phyloP scores from a whole-genome alignment of 2,797 vertebrate genomes.

The Poecilia velifera region DNA sequence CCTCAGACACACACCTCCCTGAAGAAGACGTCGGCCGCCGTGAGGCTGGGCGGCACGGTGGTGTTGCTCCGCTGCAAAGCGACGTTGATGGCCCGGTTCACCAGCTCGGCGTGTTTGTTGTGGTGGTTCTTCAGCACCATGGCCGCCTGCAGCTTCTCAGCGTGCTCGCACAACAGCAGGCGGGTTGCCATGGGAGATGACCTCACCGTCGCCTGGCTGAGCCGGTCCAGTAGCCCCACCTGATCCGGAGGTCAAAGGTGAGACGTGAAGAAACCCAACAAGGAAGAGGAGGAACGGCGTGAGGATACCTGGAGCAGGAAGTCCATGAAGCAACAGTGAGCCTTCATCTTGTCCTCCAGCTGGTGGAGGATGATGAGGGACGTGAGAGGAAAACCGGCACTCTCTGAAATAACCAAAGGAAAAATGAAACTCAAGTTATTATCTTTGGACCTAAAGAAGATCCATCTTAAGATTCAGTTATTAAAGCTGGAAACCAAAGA shows the following conservation, averaged over 20 bases:
- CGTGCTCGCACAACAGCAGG: slow-evolving; percentile 91
- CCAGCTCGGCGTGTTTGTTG: slow-evolving; percentile 83
- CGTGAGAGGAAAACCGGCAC: slow-evolving; percentile 88
- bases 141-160: slow-evolving; percentile 91
- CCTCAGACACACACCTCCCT: slow-evolving; percentile 83
- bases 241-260: slow-evolving; percentile 43
- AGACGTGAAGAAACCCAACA: background rate
- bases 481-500: no score
- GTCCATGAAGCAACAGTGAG: slow-evolving; percentile 92
- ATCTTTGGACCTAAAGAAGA: no score
- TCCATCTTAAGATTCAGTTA: no score
- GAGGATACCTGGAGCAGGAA: slow-evolving; percentile 89
- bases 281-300: background rate
- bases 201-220: slow-evolving; percentile 78
- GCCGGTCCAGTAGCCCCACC: slow-evolving; percentile 89
- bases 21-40: slow-evolving; percentile 93
- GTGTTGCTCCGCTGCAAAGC: slow-evolving; percentile 82
- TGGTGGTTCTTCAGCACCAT: slow-evolving; percentile 93
- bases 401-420: slow-evolving; percentile 78
- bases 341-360: slow-evolving; percentile 97
- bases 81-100: slow-evolving; percentile 84
- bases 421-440: no score
- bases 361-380: slow-evolving; percentile 97
- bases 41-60: slow-evolving; percentile 84
- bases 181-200: slow-evolving; percentile 86